Base-by-base conservation (phyloP, 2,888 invertebrate genomes). In the Limnephilus marmoratus region DNA sequence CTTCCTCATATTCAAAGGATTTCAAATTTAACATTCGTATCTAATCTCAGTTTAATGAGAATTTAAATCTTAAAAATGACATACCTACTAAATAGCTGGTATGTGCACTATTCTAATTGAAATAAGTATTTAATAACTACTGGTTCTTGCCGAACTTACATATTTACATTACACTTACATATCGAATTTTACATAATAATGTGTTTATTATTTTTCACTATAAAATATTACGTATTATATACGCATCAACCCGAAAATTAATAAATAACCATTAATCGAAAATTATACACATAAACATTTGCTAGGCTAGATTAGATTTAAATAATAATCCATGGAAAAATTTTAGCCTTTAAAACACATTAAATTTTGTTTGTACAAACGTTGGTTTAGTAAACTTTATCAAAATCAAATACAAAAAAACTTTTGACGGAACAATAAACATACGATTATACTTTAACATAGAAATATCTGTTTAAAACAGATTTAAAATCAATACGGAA, bases 401-500 rank as follows among this genome's bases (percentile, higher is more conserved):
- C 9, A 68, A 68, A 68, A 68, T 68, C 24, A 68, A 24, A n/a
- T n/a, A 0, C 5, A 68, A 68, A 68, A 68, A 68, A 68, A 68
- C 24, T 68, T 68, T 68, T 68, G 18, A 68, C 7, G 7, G 18
- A 68, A 68, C 68, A 68, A 68, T 68, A 68, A 68, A 68, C 68
- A 68, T 7, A n/a, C 9, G 68, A 24, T 68, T 68, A 68, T 68
- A 24, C 68, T 68, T 68, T 24, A 68, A 18, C n/a, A 68, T 68
- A 68, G 68, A 68, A 12, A 83, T 18, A 34, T 83, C 34, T 5
- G 34, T 83, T 24, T 83, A 83, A 83, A 29, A 83, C 34, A 18
- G 82, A 34, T 83, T 34, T 24, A 68, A 88, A 68, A 88, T 88
- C 88, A 88, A 88, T 68, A 88, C 68, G 34, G 49, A 88, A 88